Percentiles rank a stretch among this genome's conserved stretches.
These are phyloP conservation scores for Drosophila borborema DNA, from an alignment of 2,888 invertebrate genomes.

Conservation along the genomic window DNA sequence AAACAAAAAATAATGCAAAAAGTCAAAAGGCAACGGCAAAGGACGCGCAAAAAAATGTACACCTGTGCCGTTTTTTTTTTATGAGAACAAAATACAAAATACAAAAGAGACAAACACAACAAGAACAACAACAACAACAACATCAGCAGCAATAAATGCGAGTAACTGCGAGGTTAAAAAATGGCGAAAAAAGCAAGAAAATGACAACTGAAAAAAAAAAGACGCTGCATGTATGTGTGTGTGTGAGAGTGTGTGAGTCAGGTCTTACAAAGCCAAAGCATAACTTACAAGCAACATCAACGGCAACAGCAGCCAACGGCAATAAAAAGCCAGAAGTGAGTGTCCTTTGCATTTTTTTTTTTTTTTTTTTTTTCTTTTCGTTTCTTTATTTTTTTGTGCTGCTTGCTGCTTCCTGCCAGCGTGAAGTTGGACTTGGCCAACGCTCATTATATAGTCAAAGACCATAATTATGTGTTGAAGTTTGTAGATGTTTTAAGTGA, in stretches of 20 bases:
- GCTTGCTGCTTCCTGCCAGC: conserved; percentile 66
- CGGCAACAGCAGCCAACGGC: conserved; percentile 52
- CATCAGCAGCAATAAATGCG: conserved; percentile 41
- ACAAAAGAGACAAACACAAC: conserved; percentile 61
- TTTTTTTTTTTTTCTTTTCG: conserved; percentile 20
- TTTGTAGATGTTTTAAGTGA: conserved; percentile 73
- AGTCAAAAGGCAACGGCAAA: conserved; percentile 69
- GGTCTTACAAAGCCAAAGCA: conserved; percentile 69
- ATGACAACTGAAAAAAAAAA: conserved; percentile 72
- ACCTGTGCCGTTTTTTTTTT: conserved; percentile 72
- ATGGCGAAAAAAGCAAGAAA: conserved; percentile 75
- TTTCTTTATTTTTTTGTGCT: conserved; percentile 5
- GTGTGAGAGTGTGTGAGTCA: conserved; percentile 31
- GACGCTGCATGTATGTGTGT: conserved; percentile 50
- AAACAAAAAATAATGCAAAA: conserved; percentile 26
- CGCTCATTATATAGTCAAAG: conserved; percentile 80
- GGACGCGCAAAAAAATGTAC: conserved; percentile 80
- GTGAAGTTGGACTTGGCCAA: conserved; percentile 62
- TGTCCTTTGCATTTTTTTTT: conserved; percentile 69
- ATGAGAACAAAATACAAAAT: conserved; percentile 59
- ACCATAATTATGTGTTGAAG: conserved; percentile 81
- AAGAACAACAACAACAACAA: conserved; percentile 50
- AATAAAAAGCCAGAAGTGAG: conserved; percentile 75
- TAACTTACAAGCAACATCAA: conserved; percentile 70
- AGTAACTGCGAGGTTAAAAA: conserved; percentile 58